Base-by-base conservation (phyloP, 1,140 invertebrate species). In the Caenorhabditis inopinata region DNA sequence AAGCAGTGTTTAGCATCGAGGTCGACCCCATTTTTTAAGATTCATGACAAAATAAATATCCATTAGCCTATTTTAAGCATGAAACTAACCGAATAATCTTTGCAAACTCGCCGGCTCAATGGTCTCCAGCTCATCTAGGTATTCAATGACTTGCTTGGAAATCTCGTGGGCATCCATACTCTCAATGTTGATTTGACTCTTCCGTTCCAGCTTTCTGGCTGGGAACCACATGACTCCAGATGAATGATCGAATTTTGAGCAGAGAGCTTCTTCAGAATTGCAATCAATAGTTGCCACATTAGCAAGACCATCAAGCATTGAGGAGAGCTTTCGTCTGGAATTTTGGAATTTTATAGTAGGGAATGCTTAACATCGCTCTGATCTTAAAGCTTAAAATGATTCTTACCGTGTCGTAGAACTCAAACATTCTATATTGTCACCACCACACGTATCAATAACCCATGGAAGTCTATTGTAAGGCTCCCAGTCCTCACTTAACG, bases 241-340 rank as follows among this genome's bases (percentile, higher is more conserved):
- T 2, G 86, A 83, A 58, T 85, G 84, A 23, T 48, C 75, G 32
- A 92, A 87, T 68, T 90, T 84, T 21, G 89, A 79, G 83, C 90
- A 92, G n/a, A 92, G 82, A 46, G 89, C 78, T 51, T 86, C 86
- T 85, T 76, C 46, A 9, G 73, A 49, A n/a, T 90, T 83, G 85
- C 91, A 91, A 79, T 90, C 85, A 12, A 92, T 83, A 32, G 88
- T 85, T 16, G 89, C 92, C 75, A 93, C 91, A 82, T 90, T 89
- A 0, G 92, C 89, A 27, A 93, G 85, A 47, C 91, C 91, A 84
- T 91, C 90, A 91, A 90, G 68, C 85, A 85, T 85, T 21, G 85
- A 47, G 12, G 85, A 83, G 18, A 85, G 46, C 48, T 85, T 85
- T 58, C 84, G 29, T 46, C 83, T 83, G 46, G 35, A 79, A 78